Base-by-base conservation (phyloP, 1,140 invertebrate genomes). In the Drosophila baimaii region DNA sequence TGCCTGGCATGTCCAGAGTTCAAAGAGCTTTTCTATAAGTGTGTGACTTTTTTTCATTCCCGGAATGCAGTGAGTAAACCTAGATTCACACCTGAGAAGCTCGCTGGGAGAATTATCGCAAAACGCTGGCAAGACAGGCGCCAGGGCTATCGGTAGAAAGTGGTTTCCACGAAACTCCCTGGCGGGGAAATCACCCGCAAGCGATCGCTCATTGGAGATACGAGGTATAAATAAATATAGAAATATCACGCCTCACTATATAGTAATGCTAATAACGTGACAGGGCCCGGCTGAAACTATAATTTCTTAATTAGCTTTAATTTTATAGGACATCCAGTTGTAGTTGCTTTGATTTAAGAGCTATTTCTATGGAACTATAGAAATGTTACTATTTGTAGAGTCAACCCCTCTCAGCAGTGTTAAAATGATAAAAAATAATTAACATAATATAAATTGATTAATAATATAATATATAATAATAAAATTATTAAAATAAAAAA, bases 61-160 rank as follows among this genome's bases (percentile, higher is more conserved):
- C 5, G 66, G 66, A 70, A 70, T 54, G 66, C 66, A 35, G 49
- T 70, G 63, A 70, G 63, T 66, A 70, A 70, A 68, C 39, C 12
- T 17, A 17, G 19, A 21, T 39, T 68, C 46, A 52, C 44, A 68
- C 62, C 66, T 51, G 27, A 69, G 27, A 69, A 54, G 15, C 27
- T 41, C 43, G 46, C 17, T 43, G n/a, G 29, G 13, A 29, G 47
- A 69, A 52, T 66, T 69, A 69, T 69, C 62, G 46, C 66, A 68
- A 68, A 54, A 25, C 10, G 29, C 17, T 12, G 39, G 10, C 29
- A 55, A 68, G 62, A 54, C 66, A 54, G 66, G 63, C 63, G 63
- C 66, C 66, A 68, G 39, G 21, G 33, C 23, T 55, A 69, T 69
- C 59, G 25, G 13, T 27, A 37, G 63, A 35, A 68, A 69, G 63